Base-by-base conservation (phyloP, 2,797 vertebrate genomes). In the Mus caroli region DNA sequence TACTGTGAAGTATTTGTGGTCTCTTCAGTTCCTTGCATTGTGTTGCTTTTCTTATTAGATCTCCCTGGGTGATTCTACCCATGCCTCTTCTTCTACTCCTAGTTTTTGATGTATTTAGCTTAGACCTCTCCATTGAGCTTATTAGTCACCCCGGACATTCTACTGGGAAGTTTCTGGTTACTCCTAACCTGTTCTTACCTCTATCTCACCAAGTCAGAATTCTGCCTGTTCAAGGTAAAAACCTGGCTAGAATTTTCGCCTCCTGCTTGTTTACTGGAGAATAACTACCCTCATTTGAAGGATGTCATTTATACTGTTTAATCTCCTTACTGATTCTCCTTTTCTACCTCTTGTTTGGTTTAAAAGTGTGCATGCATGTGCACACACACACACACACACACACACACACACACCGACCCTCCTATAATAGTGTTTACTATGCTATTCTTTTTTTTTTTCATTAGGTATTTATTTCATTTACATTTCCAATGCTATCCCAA, bases 191-290 rank as follows among this genome's bases (percentile, higher is more conserved):
- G 80, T 22, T 91, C 24, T 26, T 76, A 22, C 84, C 15, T 76
- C 34, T 93, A 0, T 77, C 69, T 95, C 34, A 43, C 28, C n/a
- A 28, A 69, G 43, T 71, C 20, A 56, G 46, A 80, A 67, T 40
- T 94, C 43, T 95, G 31, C 92, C 37, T 91, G n/a, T 19, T 92
- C 71, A 73, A 37, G 28, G n/a, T 34, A 8, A 60, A 93, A 91
- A 64, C 43, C 34, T 85, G 52, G 0, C 15, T 83, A 14, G 64
- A 90, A 56, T 4, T 12, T 37, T 85, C 22, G 28, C 89, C 56
- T 94, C 28, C 82, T 93, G 31, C 28, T 15, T 95, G 52, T 80
- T 77, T 58, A 54, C 24, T 89, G 78, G 67, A 62, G 24, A 20
- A 28, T 90, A 52, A 50, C 22, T 40, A 58, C 15, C 73, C 50